Conservation (phyloP, 2,888 invertebrate genomes). For the Julus scandinavius region DNA sequence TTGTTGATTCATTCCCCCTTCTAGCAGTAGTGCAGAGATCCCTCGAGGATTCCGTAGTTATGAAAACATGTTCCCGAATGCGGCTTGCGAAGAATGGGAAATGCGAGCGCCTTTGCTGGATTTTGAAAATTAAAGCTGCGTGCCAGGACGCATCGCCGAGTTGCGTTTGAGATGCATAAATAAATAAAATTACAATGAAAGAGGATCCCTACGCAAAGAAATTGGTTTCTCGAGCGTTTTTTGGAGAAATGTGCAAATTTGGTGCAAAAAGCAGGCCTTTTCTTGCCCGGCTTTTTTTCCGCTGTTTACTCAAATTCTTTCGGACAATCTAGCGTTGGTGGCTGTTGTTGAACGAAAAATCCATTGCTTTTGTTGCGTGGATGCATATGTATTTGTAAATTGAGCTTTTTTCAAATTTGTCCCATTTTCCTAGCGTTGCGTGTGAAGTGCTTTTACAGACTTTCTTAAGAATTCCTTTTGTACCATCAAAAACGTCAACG, state of each 20-base stretch:
- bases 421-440: neutral
- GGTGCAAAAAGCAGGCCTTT: neutral
- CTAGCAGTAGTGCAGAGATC: neutral
- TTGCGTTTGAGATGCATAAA: constrained; percentile 27
- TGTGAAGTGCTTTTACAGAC: neutral
- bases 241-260: neutral
- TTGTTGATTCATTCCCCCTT: neutral
- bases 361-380: neutral
- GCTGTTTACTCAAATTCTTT: neutral
- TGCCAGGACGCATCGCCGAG: constrained; percentile 26
- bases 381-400: neutral
- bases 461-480: neutral
- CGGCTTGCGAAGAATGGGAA: constrained; percentile 6
- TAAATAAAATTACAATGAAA: constrained; percentile 21
- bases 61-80: constrained; percentile 1
- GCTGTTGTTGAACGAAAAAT: constrained; percentile 14
- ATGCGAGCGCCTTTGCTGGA: neutral
- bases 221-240: neutral
- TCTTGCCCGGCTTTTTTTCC: neutral
- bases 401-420: constrained; percentile 7
- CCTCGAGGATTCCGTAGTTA: constrained; percentile 19
- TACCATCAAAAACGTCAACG: neutral
- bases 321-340: neutral
- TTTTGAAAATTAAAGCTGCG: neutral
- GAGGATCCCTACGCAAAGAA: neutral